Evolutionary conservation across 2,888 invertebrate genomes (phyloP), one percentile per base, ranked within the genome.

Genomic region (Micropterix aruncella): DNA sequence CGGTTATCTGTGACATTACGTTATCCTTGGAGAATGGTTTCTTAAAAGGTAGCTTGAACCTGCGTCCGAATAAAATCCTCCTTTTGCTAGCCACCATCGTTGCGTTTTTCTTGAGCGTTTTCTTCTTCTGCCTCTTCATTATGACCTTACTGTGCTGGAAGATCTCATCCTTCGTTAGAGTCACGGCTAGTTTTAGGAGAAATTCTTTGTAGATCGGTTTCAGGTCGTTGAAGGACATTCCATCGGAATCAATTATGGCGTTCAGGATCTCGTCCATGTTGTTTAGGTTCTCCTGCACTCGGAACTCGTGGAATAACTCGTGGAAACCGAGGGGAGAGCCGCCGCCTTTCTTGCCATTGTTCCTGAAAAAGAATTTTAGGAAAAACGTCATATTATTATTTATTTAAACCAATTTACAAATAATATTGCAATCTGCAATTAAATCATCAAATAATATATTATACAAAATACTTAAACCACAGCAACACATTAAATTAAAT

Each of bases 131-230:
- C 44, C 87, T 76, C 47, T 85, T 76, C 90, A 92, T 91, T 49
- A 91, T 91, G 47, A 81, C 81, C 61, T 91, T 91, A 50, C 90
- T 89, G 55, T 89, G 79, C 58, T 89, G 86, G 58, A 89, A 92
- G 49, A 92, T 73, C 63, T 92, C 91, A 57, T 92, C 91, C 65
- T 90, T 89, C n/a, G 90, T 91, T 47, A 92, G 65, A 0, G 91
- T 91, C 0, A 91, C 80, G 2, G 91, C 88, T 50, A 92, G 65
- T 63, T 91, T 91, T 36, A 91, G 63, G 41, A 92, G 68, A 58
- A 92, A 88, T 64, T 91, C 91, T 61, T 91, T 89, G 60, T 92
- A 91, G 49, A 91, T 84, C 38, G 91, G 91, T 61, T 90, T 90
- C 48, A 92, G 72, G 57, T 91, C 90, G 66, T 91, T 91, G 62